Percentiles rank a stretch among this genome's conserved stretches.
Conservation (phyloP, 2,888 invertebrate species). For the Dynastes hyllus region DNA sequence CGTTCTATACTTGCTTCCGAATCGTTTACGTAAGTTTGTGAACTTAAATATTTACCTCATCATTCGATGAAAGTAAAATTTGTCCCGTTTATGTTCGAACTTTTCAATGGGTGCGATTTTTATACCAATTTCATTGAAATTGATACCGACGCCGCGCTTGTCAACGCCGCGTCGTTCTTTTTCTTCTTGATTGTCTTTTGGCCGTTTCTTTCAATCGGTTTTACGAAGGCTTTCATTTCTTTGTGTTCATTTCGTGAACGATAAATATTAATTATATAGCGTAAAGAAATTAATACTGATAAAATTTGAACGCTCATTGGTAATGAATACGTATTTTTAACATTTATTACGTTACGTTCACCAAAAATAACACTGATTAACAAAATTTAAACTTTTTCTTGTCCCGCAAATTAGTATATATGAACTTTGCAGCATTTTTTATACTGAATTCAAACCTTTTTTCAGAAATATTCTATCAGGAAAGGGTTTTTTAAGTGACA, state of each 20-base stretch:
- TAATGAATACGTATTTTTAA: no score
- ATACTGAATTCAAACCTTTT: no score
- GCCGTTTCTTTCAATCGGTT: slow-evolving; percentile 19
- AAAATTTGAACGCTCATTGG: no score
- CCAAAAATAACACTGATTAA: no score
- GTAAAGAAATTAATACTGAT: no score
- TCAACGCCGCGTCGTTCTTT: slow-evolving; percentile 5
- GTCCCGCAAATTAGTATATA: no score
- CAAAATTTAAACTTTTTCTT: no score
- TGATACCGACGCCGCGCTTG: slow-evolving; percentile 23
- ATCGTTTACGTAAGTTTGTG: slow-evolving; percentile 56
- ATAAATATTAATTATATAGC: background rate
- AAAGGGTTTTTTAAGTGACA: no score
- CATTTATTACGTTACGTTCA: no score
- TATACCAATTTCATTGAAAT: slow-evolving; percentile 38
- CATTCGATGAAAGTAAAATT: slow-evolving; percentile 53
- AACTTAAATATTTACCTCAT: slow-evolving; percentile 55
- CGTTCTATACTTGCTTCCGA: slow-evolving; percentile 56
- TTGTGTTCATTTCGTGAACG: background rate
- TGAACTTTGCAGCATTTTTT: no score
- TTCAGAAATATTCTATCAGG: no score
- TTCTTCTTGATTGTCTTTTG: slow-evolving; percentile 38
- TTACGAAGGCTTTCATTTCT: background rate
- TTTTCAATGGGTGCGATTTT: slow-evolving; percentile 50
- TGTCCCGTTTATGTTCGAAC: slow-evolving; percentile 47